phyloP scores from a whole-genome alignment of 2,888 invertebrate genomes.

The Protophormia terraenovae region DNA sequence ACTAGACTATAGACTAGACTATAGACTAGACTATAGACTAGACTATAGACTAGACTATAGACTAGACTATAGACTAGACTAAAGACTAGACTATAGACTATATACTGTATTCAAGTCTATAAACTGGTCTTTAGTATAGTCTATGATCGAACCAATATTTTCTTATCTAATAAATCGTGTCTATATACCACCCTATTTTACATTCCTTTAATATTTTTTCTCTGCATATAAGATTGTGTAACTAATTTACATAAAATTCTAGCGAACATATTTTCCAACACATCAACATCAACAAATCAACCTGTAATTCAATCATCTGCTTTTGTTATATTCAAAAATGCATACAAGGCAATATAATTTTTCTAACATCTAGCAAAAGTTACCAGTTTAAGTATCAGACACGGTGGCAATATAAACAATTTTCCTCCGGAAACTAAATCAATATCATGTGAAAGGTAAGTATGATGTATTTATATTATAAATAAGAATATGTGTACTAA shows the following conservation, averaged over 20 bases:
- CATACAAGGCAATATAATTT: background rate
- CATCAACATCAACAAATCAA: background rate
- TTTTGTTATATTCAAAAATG: background rate
- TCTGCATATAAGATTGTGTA: background rate
- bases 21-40: too few relatives aligned
- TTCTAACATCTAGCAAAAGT: background rate
- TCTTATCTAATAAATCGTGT: too few relatives aligned
- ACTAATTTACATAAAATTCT: conserved; percentile 33
- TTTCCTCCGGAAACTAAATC: conserved; percentile 10
- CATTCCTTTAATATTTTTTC: background rate
- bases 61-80: too few relatives aligned
- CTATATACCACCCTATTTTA: too few relatives aligned
- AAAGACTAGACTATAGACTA: too few relatives aligned
- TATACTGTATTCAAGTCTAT: too few relatives aligned
- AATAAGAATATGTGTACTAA: background rate
- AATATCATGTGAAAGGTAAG: conserved; percentile 10
- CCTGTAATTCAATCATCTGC: background rate
- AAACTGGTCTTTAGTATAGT: too few relatives aligned
- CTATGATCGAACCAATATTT: too few relatives aligned
- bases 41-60: too few relatives aligned
- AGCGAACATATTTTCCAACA: background rate
- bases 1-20: too few relatives aligned
- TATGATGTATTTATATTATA: background rate
- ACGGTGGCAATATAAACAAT: background rate
- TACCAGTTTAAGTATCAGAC: too few relatives aligned